These are phyloP conservation scores for Eristalis pertinax DNA, from an alignment of 2,888 invertebrate genomes.

Conservation along the genomic window DNA sequence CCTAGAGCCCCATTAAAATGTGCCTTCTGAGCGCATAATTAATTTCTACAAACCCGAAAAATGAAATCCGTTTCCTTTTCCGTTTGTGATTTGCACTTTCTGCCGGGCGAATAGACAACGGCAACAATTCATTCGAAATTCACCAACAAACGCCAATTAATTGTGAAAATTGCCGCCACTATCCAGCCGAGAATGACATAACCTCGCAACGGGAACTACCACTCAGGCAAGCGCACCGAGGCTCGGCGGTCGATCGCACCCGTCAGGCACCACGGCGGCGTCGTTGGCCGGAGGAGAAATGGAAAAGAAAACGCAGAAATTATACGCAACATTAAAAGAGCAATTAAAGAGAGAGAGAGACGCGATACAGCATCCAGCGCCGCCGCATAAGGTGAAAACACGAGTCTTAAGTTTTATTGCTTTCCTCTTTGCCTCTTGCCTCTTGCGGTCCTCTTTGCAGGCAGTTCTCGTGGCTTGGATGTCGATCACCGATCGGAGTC, in stretches of 20 bases:
- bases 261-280: no score
- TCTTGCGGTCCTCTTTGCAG: no score
- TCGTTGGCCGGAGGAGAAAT: not conserved
- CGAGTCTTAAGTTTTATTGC: not conserved
- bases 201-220: constrained; percentile 17
- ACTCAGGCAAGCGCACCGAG: not conserved
- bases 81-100: not conserved
- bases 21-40: not conserved
- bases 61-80: not conserved
- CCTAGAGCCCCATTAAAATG: not conserved
- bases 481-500: not conserved
- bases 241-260: no score
- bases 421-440: not conserved
- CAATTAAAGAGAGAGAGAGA: constrained; percentile 17
- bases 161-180: constrained; percentile 21
- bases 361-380: not conserved
- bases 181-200: constrained; percentile 28
- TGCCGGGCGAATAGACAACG: not conserved
- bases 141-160: constrained; percentile 27
- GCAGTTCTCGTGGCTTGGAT: not conserved
- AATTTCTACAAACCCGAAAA: not conserved
- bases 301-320: constrained; percentile 18
- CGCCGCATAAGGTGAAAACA: not conserved
- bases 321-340: constrained; percentile 43
- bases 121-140: constrained; percentile 20